These are phyloP conservation scores for Anguilla obscura DNA, from an alignment of 2,797 vertebrate species.

Conservation along the genomic window DNA sequence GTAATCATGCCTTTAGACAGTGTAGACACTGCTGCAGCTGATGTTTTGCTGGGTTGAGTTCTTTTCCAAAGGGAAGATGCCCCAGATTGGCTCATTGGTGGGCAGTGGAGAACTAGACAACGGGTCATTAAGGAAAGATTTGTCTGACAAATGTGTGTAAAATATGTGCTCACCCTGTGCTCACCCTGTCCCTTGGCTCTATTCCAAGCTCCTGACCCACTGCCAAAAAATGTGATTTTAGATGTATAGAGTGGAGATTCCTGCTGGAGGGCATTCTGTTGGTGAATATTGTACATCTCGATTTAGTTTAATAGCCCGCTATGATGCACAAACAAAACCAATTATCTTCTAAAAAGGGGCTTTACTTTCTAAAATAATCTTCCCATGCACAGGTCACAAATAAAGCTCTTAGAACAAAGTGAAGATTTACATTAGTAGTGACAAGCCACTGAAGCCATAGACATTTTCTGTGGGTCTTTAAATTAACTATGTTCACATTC, in stretches of 20 bases:
- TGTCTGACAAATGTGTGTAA: background rate
- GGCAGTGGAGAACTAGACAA: background rate
- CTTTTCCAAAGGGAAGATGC: conserved; percentile 4
- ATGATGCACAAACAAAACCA: background rate
- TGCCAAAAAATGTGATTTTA: conserved; percentile 1
- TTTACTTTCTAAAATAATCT: background rate
- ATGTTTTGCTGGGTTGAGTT: background rate
- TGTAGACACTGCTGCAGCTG: background rate
- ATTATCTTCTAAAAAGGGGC: background rate
- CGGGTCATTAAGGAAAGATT: conserved; percentile 9
- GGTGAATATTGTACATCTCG: background rate
- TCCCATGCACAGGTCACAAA: background rate
- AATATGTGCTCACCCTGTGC: background rate
- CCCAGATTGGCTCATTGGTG: background rate
- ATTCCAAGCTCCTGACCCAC: background rate
- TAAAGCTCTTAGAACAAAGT: background rate
- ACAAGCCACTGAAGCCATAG: background rate
- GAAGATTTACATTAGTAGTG: background rate
- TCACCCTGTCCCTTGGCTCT: background rate
- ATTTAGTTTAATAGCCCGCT: background rate
- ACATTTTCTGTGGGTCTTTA: background rate
- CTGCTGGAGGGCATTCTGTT: background rate
- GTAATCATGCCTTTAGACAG: conserved; percentile 3
- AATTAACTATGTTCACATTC: background rate
- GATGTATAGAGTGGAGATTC: background rate